phyloP scores from a whole-genome alignment of 1,140 invertebrate genomes.

The Calephelis nemesis region DNA sequence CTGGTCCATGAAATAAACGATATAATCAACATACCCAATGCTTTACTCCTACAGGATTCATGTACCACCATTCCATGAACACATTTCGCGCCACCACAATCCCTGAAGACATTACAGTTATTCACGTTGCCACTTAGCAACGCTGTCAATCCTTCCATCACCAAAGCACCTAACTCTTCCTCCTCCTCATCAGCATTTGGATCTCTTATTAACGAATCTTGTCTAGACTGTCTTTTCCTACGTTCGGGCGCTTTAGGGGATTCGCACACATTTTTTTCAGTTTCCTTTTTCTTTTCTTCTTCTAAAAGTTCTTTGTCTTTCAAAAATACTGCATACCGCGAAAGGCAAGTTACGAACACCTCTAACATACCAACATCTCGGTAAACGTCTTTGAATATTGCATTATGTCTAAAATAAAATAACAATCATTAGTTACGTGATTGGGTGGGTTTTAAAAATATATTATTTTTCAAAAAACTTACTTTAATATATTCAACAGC shows the following conservation, averaged over 20 bases:
- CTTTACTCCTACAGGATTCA: slow-evolving; percentile 89
- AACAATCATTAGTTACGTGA: slow-evolving; percentile 19
- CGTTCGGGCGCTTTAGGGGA: slow-evolving; percentile 65
- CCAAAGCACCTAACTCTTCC: slow-evolving; percentile 89
- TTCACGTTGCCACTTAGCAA: slow-evolving; percentile 89
- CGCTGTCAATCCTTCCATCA: slow-evolving; percentile 92
- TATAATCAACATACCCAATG: slow-evolving; percentile 80
- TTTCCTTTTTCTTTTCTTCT: slow-evolving; percentile 54
- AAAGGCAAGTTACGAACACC: slow-evolving; percentile 96
- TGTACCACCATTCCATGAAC: slow-evolving; percentile 94
- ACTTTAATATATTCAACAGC: slow-evolving; percentile 91
- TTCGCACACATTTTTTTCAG: slow-evolving; percentile 40
- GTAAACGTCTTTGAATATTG: slow-evolving; percentile 98
- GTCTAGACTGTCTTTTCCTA: slow-evolving; percentile 59
- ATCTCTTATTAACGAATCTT: slow-evolving; percentile 77
- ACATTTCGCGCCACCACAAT: slow-evolving; percentile 94
- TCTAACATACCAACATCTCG: slow-evolving; percentile 98
- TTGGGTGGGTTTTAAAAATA: background rate
- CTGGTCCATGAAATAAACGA: too few relatives aligned
- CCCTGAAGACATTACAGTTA: slow-evolving; percentile 95
- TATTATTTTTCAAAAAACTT: slow-evolving; percentile 41
- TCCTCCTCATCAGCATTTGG: slow-evolving; percentile 79
- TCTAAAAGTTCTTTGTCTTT: slow-evolving; percentile 83
- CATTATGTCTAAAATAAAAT: slow-evolving; percentile 86
- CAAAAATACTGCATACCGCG: slow-evolving; percentile 89